phyloP scores from a whole-genome alignment of 1,140 invertebrate genomes.

The Tribolium madens region DNA sequence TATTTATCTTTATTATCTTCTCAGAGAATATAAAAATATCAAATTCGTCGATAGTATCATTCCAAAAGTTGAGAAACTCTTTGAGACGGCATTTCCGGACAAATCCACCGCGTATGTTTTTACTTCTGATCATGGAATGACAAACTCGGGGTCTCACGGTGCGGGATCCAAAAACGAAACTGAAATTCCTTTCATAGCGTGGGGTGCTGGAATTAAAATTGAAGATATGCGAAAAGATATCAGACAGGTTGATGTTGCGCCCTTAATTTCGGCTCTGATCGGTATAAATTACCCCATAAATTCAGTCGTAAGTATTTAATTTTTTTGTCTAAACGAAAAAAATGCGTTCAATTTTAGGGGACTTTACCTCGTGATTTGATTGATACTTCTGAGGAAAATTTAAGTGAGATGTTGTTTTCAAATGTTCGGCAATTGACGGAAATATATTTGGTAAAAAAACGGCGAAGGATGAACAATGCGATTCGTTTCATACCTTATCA shows the following conservation, averaged over 20 bases:
- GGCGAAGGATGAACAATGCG: conserved; percentile 82
- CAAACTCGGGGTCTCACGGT: conserved; percentile 97
- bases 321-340: background rate
- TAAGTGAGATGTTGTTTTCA: conserved; percentile 68
- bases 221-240: conserved; percentile 70
- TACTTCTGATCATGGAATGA: conserved; percentile 99
- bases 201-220: conserved; percentile 87
- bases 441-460: conserved; percentile 63
- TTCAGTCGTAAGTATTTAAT: conserved; percentile 78
- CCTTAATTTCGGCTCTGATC: conserved; percentile 87
- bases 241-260: conserved; percentile 90
- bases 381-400: conserved; percentile 87
- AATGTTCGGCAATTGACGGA: conserved; percentile 55
- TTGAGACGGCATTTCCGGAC: conserved; percentile 80
- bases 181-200: conserved; percentile 92
- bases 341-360: background rate
- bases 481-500: conserved; percentile 87
- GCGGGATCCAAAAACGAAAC: conserved; percentile 91
- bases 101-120: conserved; percentile 88
- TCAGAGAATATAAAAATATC: conserved; percentile 87
- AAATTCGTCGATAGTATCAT: conserved; percentile 84
- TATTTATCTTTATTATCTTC: background rate
- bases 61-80: conserved; percentile 74
- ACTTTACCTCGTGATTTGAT: conserved; percentile 80
- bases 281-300: conserved; percentile 92